Evolutionary conservation across 2,888 invertebrate genomes (phyloP).

Genomic region (Fragum whitleyi): DNA sequence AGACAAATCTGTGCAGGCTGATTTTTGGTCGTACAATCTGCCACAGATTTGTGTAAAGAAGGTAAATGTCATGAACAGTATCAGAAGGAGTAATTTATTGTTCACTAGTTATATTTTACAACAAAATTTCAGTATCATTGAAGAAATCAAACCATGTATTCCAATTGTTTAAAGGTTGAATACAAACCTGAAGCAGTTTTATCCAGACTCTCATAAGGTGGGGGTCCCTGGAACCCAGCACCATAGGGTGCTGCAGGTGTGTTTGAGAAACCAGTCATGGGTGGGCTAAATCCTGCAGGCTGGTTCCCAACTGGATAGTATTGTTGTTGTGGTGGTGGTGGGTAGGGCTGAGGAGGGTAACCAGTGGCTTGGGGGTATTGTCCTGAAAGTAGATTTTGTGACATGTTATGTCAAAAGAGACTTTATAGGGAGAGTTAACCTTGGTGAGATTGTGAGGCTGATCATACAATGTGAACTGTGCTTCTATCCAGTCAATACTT

Average conservation of each 20-base stretch:
- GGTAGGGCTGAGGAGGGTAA: not conserved
- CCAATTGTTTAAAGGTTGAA: too few relatives aligned
- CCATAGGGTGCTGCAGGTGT: not conserved
- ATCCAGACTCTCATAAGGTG: not conserved
- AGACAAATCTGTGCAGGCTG: too few relatives aligned
- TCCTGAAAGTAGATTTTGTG: not conserved
- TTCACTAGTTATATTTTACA: too few relatives aligned
- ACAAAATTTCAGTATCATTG: too few relatives aligned
- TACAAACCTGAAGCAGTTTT: not conserved
- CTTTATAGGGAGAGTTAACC: not conserved
- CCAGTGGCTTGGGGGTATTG: conserved; percentile 15
- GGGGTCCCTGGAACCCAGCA: not conserved
- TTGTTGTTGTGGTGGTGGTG: not conserved
- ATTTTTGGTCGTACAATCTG: too few relatives aligned
- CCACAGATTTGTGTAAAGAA: too few relatives aligned
- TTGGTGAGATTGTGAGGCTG: not conserved
- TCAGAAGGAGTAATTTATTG: too few relatives aligned
- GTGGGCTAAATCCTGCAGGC: conserved; percentile 17
- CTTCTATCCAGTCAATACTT: not conserved
- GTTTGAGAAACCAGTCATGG: conserved; percentile 5
- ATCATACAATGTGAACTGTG: not conserved
- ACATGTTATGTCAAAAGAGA: not conserved
- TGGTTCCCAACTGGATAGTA: not conserved
- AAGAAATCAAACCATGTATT: too few relatives aligned
- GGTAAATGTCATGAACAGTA: too few relatives aligned